Conservation (phyloP, 2,797 vertebrate species). For the Periparus ater region DNA sequence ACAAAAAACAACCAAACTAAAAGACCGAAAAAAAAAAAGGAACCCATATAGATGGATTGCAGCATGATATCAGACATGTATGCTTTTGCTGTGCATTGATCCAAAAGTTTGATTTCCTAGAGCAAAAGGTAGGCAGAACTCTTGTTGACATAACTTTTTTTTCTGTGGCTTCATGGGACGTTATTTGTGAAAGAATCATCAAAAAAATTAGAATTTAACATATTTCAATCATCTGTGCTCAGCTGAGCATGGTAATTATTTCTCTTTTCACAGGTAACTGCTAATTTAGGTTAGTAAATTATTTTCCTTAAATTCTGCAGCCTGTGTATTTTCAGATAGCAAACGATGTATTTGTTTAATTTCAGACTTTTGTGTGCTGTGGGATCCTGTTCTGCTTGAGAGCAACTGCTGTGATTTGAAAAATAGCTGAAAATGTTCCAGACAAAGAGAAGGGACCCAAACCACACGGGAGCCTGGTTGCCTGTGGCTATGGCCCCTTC, state of each 20-base stretch:
- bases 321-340: not conserved
- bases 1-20: not conserved
- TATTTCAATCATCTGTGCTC: not conserved
- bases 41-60: not conserved
- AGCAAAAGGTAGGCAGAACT: not conserved
- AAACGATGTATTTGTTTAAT: not conserved
- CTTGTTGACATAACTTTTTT: not conserved
- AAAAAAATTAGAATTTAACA: not conserved
- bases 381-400: not conserved
- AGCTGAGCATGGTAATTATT: not conserved
- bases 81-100: not conserved
- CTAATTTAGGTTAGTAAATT: not conserved
- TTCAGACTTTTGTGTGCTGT: not conserved
- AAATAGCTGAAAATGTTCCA: not conserved
- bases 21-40: fast-evolving
- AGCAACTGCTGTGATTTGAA: not conserved
- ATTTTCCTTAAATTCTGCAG: not conserved
- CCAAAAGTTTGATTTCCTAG: not conserved
- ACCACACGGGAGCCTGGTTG: fast-evolving
- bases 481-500: not conserved
- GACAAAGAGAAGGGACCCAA: not conserved
- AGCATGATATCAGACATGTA: not conserved
- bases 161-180: not conserved
- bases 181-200: not conserved
- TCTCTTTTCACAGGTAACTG: not conserved